phyloP scores from a whole-genome alignment of 2,888 invertebrate genomes.

The Drosophila antonietae region DNA sequence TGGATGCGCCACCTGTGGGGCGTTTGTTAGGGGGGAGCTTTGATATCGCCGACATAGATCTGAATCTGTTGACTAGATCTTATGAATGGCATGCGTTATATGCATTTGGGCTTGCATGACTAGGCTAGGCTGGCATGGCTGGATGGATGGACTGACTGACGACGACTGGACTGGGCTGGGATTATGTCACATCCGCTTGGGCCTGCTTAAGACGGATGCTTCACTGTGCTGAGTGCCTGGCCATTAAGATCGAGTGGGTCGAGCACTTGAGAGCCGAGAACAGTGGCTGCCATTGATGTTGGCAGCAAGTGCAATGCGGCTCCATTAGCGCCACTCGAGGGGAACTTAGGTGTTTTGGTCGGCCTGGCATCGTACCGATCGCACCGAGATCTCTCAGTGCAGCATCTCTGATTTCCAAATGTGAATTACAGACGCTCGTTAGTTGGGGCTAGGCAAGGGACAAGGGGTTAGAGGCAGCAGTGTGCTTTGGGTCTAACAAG shows the following conservation, averaged over 20 bases:
- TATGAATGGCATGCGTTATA: slow-evolving; percentile 70
- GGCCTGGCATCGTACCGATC: background rate
- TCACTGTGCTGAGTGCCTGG: slow-evolving; percentile 47
- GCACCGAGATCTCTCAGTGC: slow-evolving; percentile 12
- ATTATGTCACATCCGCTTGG: slow-evolving; percentile 77
- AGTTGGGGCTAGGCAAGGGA: background rate
- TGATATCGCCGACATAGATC: slow-evolving; percentile 76
- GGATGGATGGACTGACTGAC: slow-evolving; percentile 5
- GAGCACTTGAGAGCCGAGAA: slow-evolving; percentile 26
- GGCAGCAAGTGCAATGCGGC: slow-evolving; percentile 30
- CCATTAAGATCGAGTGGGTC: slow-evolving; percentile 58
- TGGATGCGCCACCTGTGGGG: slow-evolving; percentile 73
- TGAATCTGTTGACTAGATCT: slow-evolving; percentile 41
- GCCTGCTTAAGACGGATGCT: slow-evolving; percentile 39
- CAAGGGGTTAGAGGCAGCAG: background rate
- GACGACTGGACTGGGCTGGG: slow-evolving; percentile 35
- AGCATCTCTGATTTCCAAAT: slow-evolving; percentile 62
- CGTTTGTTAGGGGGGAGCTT: slow-evolving; percentile 41
- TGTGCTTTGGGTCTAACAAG: slow-evolving; percentile 59
- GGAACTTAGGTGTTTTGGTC: slow-evolving; percentile 26
- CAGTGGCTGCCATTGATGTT: slow-evolving; percentile 55
- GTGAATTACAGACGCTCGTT: slow-evolving; percentile 62
- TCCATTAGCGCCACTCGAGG: slow-evolving; percentile 64
- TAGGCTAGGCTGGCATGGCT: slow-evolving; percentile 5
- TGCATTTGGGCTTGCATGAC: slow-evolving; percentile 52